Conservation (phyloP, 2,888 invertebrate species). For the Ochropacha duplaris region DNA sequence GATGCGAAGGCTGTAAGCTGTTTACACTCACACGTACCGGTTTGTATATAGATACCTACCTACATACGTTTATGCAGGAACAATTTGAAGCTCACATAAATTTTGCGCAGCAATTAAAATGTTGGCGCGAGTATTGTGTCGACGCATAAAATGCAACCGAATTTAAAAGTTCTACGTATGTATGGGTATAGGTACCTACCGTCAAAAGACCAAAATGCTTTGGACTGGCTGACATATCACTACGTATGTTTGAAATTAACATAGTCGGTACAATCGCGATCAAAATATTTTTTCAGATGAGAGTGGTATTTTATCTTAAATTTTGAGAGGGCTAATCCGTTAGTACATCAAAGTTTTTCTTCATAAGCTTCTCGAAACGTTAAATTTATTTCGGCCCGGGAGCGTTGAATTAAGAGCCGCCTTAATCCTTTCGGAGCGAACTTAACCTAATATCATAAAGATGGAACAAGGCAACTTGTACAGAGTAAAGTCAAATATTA, state of each 20-base stretch:
- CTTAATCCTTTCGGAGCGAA: constrained; percentile 80
- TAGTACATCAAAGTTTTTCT: constrained; percentile 75
- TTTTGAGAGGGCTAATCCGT: constrained; percentile 53
- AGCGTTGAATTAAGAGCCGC: constrained; percentile 77
- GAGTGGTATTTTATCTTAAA: constrained; percentile 26
- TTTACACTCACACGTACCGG: constrained; percentile 28
- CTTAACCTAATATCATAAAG: constrained; percentile 81
- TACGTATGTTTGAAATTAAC: constrained; percentile 40
- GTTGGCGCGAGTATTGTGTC: constrained; percentile 34
- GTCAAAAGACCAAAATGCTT: constrained; percentile 33
- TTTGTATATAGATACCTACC: constrained; percentile 18
- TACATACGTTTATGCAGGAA: constrained; percentile 32
- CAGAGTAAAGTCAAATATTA: constrained; percentile 79
- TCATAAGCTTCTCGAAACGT: constrained; percentile 76
- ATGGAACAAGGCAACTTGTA: constrained; percentile 78
- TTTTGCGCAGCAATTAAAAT: constrained; percentile 52
- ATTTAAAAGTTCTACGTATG: constrained; percentile 40
- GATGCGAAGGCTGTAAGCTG: constrained; percentile 43
- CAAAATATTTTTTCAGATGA: constrained; percentile 29
- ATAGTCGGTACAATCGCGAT: constrained; percentile 57
- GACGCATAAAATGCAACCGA: constrained; percentile 44
- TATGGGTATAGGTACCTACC: too few relatives aligned
- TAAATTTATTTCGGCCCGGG: constrained; percentile 80
- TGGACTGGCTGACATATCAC: constrained; percentile 19
- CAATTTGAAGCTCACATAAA: constrained; percentile 45